Base-by-base conservation (phyloP, 2,797 vertebrate genomes). In the Tympanoctomys barrerae region DNA sequence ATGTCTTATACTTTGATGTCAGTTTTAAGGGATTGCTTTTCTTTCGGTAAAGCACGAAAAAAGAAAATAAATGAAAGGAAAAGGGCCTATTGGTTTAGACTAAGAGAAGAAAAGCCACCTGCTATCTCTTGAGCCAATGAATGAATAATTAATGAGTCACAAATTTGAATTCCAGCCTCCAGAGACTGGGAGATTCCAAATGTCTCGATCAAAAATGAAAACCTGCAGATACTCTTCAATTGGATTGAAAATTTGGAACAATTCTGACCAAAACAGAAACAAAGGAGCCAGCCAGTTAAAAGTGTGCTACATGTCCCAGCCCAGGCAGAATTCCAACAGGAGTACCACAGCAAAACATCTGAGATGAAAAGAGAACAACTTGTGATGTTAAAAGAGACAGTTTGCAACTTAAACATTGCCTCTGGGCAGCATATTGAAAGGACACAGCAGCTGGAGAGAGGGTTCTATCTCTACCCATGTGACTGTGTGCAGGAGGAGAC, bases 361-460 rank as follows among this genome's bases (percentile, higher is more conserved):
- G 10, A 70, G 96, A 98, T 96, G 94, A 98, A 97, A 98, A 96
- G 78, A 92, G 82, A 97, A 84, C 62, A 94, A 78, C 59, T 86
- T 92, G 36, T 49, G 59, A 79, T 42, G 87, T 97, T 97, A 92
- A 94, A 97, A 98, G 96, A 96, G 89, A 89, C 62, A 94, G 52
- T 46, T 79, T 31, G 46, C 85, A 84, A 81, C 93, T 97, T 85
- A 95, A 92, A 94, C 70, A 57, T 0, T 0, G 73, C 95, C 93
- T 91, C 96, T 73, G 93, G 96, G 91, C 91, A 49, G 91, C 52
- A 90, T 73, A 95, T 14, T 49, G 90, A 94, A 95, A 97, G 64
- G 85, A 91, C 84, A 62, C 0, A 36, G 13, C 12, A 91, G 39
- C 1, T 71, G 33, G n/a, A 85, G 87, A 89, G 68, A 85, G 54